phyloP scores from a whole-genome alignment of 2,797 vertebrate genomes.

The Pseudomugil gertrudae region DNA sequence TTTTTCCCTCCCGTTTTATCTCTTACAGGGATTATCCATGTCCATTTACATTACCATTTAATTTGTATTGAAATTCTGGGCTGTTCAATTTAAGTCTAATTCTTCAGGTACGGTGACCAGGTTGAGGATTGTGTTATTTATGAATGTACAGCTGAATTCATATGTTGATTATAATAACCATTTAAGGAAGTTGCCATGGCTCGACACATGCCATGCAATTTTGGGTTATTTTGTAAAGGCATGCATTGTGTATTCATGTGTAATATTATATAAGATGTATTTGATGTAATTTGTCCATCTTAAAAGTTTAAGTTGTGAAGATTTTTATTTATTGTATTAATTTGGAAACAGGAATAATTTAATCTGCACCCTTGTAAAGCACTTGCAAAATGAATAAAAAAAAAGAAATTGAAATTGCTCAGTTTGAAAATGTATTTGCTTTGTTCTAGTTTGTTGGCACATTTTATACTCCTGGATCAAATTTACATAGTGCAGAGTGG shows the following conservation, averaged over 20 bases:
- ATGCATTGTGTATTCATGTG: constrained; percentile 62
- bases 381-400: constrained; percentile 83
- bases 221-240: constrained; percentile 58
- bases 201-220: constrained; percentile 42
- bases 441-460: background rate
- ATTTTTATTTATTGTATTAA: constrained; percentile 62
- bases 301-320: constrained; percentile 65
- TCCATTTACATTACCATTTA: background rate
- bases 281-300: constrained; percentile 57
- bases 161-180: constrained; percentile 50
- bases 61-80: constrained; percentile 10
- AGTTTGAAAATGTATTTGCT: constrained; percentile 13
- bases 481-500: background rate
- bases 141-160: constrained; percentile 61
- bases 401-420: constrained; percentile 64
- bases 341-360: constrained; percentile 76
- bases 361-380: constrained; percentile 77
- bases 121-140: constrained; percentile 65
- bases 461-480: background rate
- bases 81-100: background rate
- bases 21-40: background rate
- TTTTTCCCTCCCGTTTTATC: background rate
- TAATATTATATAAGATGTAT: constrained; percentile 53
- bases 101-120: constrained; percentile 39
- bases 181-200: constrained; percentile 34